These are phyloP conservation scores for Euthynnus affinis DNA, from an alignment of 2,797 vertebrate species.

Conservation along the genomic window DNA sequence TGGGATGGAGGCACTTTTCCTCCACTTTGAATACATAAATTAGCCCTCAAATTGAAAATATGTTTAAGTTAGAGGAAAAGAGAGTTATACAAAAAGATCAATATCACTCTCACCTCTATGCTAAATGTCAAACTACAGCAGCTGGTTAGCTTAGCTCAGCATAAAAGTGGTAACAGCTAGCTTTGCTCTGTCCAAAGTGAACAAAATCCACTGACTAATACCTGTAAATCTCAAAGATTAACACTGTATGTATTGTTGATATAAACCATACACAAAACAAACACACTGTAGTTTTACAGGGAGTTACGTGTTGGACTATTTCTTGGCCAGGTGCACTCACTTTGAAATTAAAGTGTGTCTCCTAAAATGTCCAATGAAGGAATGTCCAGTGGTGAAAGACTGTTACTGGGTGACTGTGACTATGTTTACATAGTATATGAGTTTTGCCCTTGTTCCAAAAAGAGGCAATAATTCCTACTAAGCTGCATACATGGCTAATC, in stretches of 20 bases:
- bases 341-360: neutral
- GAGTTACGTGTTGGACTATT: neutral
- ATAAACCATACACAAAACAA: slow-evolving; percentile 16
- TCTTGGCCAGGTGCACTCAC: neutral
- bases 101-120: neutral
- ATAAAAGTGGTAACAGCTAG: neutral
- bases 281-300: neutral
- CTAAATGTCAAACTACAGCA: neutral
- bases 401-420: neutral
- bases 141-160: neutral
- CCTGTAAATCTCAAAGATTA: neutral
- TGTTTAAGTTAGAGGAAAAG: neutral
- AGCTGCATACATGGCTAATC: too few relatives aligned
- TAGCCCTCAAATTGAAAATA: neutral
- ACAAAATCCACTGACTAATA: neutral
- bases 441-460: too few relatives aligned
- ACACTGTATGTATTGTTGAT: neutral
- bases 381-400: neutral
- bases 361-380: neutral
- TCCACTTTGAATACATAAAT: neutral
- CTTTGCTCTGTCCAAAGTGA: neutral
- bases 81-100: neutral
- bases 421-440: too few relatives aligned
- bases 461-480: too few relatives aligned
- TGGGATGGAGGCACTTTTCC: neutral